Conservation (phyloP, 1,140 invertebrate species). For the Anoplophora glabripennis region DNA sequence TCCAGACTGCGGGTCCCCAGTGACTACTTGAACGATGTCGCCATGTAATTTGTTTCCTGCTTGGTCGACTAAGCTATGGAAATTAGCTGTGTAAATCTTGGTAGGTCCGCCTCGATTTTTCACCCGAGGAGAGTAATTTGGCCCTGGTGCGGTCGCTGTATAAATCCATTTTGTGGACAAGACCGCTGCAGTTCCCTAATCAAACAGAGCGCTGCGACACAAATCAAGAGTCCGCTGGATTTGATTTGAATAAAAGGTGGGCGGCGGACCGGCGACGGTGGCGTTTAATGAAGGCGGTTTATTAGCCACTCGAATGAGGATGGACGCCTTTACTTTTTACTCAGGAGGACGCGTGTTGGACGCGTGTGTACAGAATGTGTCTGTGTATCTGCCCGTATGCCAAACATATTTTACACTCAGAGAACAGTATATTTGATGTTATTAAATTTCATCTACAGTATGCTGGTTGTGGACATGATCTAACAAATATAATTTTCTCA, state of each 20-base stretch:
- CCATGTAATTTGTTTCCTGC: conserved; percentile 33
- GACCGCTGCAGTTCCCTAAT: conserved; percentile 16
- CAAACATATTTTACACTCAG: too few relatives aligned
- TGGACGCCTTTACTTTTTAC: too few relatives aligned
- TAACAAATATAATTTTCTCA: too few relatives aligned
- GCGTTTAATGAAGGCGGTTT: too few relatives aligned
- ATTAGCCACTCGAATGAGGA: too few relatives aligned
- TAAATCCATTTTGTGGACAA: conserved; percentile 21
- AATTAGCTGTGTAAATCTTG: conserved; percentile 38
- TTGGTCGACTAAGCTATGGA: conserved; percentile 35
- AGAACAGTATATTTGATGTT: too few relatives aligned
- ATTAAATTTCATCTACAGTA: too few relatives aligned
- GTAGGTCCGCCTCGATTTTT: conserved; percentile 29
- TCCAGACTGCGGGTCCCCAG: conserved; percentile 9
- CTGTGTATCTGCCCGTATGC: too few relatives aligned
- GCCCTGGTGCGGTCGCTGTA: conserved; percentile 11
- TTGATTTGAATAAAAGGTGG: conserved; percentile 2
- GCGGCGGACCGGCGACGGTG: too few relatives aligned
- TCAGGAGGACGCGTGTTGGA: too few relatives aligned
- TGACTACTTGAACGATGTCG: conserved; percentile 28
- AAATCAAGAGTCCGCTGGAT: conserved; percentile 7
- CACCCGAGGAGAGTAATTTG: conserved; percentile 21
- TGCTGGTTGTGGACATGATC: too few relatives aligned
- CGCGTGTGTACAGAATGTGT: too few relatives aligned
- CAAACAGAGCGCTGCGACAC: conserved; percentile 9